Conservation (phyloP, 2,888 invertebrate species). For the Polydesmus complanatus region DNA sequence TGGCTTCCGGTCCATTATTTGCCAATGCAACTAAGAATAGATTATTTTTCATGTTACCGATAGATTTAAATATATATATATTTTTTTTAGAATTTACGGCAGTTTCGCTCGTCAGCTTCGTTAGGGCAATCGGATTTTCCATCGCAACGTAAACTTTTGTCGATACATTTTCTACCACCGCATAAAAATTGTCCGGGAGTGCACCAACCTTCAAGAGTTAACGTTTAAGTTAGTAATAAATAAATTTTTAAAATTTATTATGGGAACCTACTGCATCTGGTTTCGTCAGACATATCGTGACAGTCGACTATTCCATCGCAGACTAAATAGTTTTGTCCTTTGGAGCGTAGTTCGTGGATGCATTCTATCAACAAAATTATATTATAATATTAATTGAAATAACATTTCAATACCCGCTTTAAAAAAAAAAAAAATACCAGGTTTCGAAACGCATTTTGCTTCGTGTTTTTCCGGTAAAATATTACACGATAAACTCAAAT, state of each 20-base stretch:
- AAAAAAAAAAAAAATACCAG: constrained; percentile 6
- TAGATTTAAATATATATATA: neutral
- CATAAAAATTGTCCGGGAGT: constrained; percentile 57
- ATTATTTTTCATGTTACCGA: neutral
- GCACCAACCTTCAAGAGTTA: constrained; percentile 37
- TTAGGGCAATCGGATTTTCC: constrained; percentile 71
- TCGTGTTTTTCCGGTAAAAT: neutral
- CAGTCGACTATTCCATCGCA: constrained; percentile 81
- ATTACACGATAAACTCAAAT: constrained; percentile 4
- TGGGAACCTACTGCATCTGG: constrained; percentile 41
- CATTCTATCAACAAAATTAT: constrained; percentile 43
- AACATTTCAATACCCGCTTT: neutral
- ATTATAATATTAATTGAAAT: neutral
- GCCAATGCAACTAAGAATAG: constrained; percentile 52
- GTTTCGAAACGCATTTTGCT: constrained; percentile 4
- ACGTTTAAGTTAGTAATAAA: neutral
- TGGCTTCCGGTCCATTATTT: constrained; percentile 46
- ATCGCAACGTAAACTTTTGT: constrained; percentile 56
- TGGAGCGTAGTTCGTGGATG: constrained; percentile 53
- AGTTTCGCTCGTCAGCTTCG: constrained; percentile 71
- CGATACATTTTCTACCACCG: constrained; percentile 57
- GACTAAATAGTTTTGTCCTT: constrained; percentile 58
- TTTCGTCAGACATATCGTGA: constrained; percentile 66
- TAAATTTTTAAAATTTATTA: neutral
- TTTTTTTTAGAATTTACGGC: constrained; percentile 45